Conservation (phyloP, 2,113 vertebrate genomes). For the Amblyopsis rosae region DNA sequence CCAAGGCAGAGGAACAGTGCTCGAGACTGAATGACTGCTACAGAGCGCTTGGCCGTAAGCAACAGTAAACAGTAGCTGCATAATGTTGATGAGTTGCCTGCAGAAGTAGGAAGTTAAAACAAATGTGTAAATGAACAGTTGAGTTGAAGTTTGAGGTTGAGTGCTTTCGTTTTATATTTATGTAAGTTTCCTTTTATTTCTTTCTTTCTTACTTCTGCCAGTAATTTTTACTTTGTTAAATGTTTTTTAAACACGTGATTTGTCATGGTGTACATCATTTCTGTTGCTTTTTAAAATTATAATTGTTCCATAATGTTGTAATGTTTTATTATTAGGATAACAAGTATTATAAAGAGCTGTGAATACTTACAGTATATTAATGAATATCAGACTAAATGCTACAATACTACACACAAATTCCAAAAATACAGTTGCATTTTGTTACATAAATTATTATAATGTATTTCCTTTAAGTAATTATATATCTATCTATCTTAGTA, state of each 20-base stretch:
- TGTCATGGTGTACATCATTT: neutral
- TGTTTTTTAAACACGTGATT: neutral
- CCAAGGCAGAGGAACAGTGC: slow-evolving; percentile 3
- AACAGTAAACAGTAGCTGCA: too few relatives aligned
- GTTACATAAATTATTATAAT: too few relatives aligned
- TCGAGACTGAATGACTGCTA: slow-evolving; percentile 24
- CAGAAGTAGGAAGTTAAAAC: neutral
- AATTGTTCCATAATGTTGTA: neutral
- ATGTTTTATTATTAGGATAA: neutral
- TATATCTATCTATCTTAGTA: too few relatives aligned
- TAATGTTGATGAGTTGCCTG: too few relatives aligned
- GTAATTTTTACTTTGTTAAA: neutral
- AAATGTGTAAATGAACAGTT: slow-evolving; percentile 11
- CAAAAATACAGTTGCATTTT: too few relatives aligned
- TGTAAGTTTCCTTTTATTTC: neutral
- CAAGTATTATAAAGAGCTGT: neutral
- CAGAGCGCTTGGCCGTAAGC: slow-evolving; percentile 10
- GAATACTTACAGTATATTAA: neutral
- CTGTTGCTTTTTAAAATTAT: neutral
- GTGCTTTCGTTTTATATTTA: neutral
- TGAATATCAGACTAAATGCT: too few relatives aligned
- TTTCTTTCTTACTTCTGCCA: neutral
- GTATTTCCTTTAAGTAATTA: too few relatives aligned
- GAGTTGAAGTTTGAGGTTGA: slow-evolving; percentile 5
- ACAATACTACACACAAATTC: too few relatives aligned